Base-by-base conservation (phyloP, 2,888 invertebrate genomes). In the Emmelina monodactyla region DNA sequence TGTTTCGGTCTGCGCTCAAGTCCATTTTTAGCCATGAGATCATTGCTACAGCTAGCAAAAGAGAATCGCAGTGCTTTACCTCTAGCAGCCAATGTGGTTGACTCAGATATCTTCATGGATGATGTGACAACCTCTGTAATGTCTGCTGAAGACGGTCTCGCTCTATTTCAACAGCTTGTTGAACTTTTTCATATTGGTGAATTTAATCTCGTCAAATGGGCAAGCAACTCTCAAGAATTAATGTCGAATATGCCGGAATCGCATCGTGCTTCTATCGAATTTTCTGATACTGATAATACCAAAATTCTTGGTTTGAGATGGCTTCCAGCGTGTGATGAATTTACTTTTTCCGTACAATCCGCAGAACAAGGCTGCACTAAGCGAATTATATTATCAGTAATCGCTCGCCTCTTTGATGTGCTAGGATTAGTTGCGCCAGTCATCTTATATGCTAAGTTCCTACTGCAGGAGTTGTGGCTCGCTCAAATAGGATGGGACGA, bases 141-240 rank as follows among this genome's bases (percentile, higher is more conserved):
- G n/a, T n/a, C n/a, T n/a, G n/a, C n/a, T n/a, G n/a, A n/a, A n/a
- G n/a, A n/a, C n/a, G n/a, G n/a, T n/a, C n/a, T n/a, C n/a, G n/a
- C n/a, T n/a, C n/a, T n/a, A n/a, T n/a, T n/a, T 25, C 13, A 34
- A 16, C 19, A 29, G 3, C 29, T 34, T 19, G 29, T 16, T 14
- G 34, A 16, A 9, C 22, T 34, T 16, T 25, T 28, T 28, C 16
- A 1, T 19, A 29, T 22, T 22, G 37, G 37, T 14, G 29, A 29
- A 16, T 37, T 37, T 13, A 29, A 37, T 16, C 33, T 37, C n/a
- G 30, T 33, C n/a, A 37, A 37, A 29, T 37, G 37, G 22, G 12
- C 19, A 15, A 32, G 32, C 30, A 37, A 37, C 31, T 37, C 34
- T 1, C 22, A 10, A 2, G 11, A 16, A 12, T n/a, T 28, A 28